phyloP scores from a whole-genome alignment of 2,888 invertebrate genomes.

The Caenorhabditis auriculariae region DNA sequence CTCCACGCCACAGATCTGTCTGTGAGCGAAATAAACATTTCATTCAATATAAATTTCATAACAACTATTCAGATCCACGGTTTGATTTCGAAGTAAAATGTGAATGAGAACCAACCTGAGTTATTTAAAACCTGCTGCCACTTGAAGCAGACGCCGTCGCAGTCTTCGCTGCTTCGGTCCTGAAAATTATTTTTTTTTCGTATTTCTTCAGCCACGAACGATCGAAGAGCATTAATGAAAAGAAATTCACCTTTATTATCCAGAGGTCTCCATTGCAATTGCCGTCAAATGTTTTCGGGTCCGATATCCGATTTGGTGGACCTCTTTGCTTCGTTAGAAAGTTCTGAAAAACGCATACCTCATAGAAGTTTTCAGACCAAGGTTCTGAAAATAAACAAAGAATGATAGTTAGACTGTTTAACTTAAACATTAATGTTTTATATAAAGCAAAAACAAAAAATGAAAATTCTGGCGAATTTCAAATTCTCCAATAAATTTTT shows the following conservation, averaged over 20 bases:
- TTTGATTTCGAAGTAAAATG: background rate
- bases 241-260: conserved; percentile 34
- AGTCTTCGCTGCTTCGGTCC: conserved; percentile 25
- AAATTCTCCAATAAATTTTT: too few species aligned
- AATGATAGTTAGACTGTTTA: too few species aligned
- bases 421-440: too few species aligned
- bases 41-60: too few species aligned
- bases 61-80: too few species aligned
- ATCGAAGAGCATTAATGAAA: too few species aligned
- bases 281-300: conserved; percentile 38
- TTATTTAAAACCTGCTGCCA: conserved; percentile 48
- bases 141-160: conserved; percentile 41
- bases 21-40: too few species aligned
- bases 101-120: conserved; percentile 10
- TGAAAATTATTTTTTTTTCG: conserved; percentile 12
- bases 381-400: too few species aligned
- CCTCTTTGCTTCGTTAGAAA: conserved; percentile 38
- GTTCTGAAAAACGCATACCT: conserved; percentile 38
- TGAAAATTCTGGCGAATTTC: too few species aligned
- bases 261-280: conserved; percentile 42
- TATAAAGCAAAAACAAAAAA: too few species aligned
- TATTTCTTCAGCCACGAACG: background rate
- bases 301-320: conserved; percentile 24
- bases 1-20: too few species aligned
- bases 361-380: too few species aligned